Conservation (phyloP, 2,113 vertebrate genomes). For the Cervus canadensis region DNA sequence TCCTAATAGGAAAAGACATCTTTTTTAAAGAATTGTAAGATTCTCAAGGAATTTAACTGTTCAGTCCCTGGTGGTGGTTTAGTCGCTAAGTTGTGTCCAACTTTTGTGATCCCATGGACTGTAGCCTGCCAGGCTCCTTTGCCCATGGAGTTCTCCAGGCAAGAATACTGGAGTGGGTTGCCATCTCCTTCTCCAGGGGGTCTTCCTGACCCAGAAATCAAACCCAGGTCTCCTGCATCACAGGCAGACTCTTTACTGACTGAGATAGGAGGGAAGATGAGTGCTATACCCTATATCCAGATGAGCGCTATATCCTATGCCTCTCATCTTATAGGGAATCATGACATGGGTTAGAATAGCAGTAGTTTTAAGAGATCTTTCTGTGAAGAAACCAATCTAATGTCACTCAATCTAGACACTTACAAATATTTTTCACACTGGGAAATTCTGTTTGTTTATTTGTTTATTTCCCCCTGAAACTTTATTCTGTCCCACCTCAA, state of each 20-base stretch:
- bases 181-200: background rate
- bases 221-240: background rate
- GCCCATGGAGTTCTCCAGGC: background rate
- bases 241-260: background rate
- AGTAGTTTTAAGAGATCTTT: background rate
- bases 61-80: background rate
- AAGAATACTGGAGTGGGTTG: background rate
- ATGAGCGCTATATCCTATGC: background rate
- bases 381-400: background rate
- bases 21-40: background rate
- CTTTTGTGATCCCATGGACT: background rate
- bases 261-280: background rate
- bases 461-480: background rate
- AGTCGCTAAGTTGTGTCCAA: background rate
- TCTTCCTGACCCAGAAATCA: background rate
- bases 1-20: background rate
- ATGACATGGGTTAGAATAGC: background rate
- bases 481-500: background rate
- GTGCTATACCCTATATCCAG: too few relatives aligned
- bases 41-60: background rate
- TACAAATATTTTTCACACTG: background rate
- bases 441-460: background rate
- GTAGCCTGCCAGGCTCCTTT: background rate
- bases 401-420: background rate
- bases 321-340: background rate